These are phyloP conservation scores for Drosophila nigricruria DNA, from an alignment of 2,888 invertebrate genomes.

Conservation along the genomic window DNA sequence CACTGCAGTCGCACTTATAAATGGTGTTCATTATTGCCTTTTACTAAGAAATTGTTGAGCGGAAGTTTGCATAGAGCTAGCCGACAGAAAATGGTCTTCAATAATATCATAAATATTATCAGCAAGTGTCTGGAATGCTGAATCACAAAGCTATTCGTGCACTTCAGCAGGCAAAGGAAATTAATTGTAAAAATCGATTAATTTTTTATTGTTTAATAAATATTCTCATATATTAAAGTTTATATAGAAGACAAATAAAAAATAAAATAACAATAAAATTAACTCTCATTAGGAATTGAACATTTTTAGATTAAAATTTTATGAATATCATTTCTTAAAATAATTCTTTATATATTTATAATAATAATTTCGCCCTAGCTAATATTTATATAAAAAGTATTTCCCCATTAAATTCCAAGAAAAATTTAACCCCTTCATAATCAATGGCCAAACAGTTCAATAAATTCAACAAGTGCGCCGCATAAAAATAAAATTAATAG, in stretches of 20 bases:
- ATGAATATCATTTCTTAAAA: too few species aligned
- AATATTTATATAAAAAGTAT: neutral
- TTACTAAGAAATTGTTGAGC: slow-evolving; percentile 14
- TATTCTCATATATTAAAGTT: neutral
- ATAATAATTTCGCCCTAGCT: neutral
- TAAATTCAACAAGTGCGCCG: slow-evolving; percentile 32
- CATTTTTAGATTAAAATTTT: neutral
- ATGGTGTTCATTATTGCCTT: slow-evolving; percentile 16
- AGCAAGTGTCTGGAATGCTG: neutral
- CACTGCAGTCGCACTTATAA: slow-evolving; percentile 21
- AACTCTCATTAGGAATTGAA: too few species aligned
- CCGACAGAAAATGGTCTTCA: neutral
- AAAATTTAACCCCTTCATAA: neutral
- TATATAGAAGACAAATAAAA: neutral
- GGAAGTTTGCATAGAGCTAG: slow-evolving; percentile 38
- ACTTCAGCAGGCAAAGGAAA: neutral
- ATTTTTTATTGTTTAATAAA: neutral
- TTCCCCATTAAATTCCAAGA: slow-evolving; percentile 1
- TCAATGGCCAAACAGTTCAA: slow-evolving; percentile 13
- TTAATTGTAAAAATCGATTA: neutral
- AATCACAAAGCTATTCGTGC: slow-evolving; percentile 1
- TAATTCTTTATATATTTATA: too few species aligned
- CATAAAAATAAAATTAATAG: neutral
- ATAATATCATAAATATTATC: slow-evolving; percentile 19
- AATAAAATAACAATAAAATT: neutral